phyloP scores from a whole-genome alignment of 2,113 vertebrate species.

The Okapia johnstoni region DNA sequence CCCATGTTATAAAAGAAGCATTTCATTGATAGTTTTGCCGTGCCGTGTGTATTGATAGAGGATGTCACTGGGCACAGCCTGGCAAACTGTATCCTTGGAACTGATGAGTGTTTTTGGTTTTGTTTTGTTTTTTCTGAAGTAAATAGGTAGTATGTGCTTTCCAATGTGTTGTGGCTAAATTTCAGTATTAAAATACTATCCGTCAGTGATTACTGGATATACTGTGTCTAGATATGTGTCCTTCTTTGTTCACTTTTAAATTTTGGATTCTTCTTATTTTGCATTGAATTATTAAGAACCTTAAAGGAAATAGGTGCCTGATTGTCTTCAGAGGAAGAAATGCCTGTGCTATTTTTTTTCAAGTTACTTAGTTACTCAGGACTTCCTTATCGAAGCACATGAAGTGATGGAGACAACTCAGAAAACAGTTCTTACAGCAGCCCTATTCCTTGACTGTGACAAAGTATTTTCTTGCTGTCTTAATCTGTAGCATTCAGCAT shows the following conservation, averaged over 20 bases:
- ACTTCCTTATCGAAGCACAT: neutral
- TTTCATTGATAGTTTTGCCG: neutral
- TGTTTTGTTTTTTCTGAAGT: neutral
- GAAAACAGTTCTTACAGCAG: neutral
- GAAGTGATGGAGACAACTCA: neutral
- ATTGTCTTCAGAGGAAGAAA: constrained; percentile 27
- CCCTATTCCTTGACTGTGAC: neutral
- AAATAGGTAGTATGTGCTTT: neutral
- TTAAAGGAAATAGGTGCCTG: neutral
- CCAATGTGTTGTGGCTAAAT: neutral
- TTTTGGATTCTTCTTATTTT: constrained; percentile 28
- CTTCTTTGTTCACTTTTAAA: neutral
- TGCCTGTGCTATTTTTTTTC: neutral
- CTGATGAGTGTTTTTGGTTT: neutral
- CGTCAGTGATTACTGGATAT: neutral
- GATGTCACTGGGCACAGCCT: neutral
- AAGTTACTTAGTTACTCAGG: neutral
- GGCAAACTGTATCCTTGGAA: neutral
- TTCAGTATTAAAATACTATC: constrained; percentile 7
- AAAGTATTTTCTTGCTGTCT: neutral
- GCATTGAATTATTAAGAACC: neutral
- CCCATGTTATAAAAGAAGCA: neutral
- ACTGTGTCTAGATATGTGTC: neutral
- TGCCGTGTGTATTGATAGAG: neutral
- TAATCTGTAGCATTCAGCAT: neutral